Evolutionary conservation across 2,113 vertebrate species (phyloP).

Genomic region (Toxostoma redivivum): DNA sequence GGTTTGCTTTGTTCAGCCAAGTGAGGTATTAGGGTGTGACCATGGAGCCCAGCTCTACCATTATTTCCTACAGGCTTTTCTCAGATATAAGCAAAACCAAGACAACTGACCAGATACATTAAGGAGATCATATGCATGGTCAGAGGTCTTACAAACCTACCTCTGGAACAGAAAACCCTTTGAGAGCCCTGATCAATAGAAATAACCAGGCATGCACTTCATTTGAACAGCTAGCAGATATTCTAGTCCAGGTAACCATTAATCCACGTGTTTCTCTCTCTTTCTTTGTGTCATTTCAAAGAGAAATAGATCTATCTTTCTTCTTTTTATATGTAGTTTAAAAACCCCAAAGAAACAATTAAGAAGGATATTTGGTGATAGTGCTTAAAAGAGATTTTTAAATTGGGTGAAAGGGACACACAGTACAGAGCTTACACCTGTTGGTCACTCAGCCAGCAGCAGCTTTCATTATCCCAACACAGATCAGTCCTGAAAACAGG

Average conservation of each 20-base stretch:
- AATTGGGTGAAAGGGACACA: neutral
- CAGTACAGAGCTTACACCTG: neutral
- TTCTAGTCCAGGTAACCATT: neutral
- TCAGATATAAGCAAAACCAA: neutral
- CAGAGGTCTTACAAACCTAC: neutral
- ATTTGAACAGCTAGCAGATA: neutral
- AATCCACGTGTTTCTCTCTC: neutral
- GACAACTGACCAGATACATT: neutral
- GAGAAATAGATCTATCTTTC: neutral
- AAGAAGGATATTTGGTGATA: neutral
- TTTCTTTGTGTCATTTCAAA: neutral
- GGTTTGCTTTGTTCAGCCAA: neutral
- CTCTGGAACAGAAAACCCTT: neutral
- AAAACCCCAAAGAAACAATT: neutral
- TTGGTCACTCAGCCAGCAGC: neutral
- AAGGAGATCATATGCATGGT: neutral
- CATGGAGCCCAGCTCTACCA: neutral
- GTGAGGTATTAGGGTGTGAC: neutral
- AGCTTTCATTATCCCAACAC: neutral
- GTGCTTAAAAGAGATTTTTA: neutral
- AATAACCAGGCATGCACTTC: neutral
- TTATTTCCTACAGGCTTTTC: neutral
- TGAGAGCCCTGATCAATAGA: neutral
- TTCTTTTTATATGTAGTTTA: neutral
- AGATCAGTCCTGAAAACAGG: neutral